Base-by-base conservation (phyloP, 1,140 invertebrate genomes). In the Calliphora vicina region DNA sequence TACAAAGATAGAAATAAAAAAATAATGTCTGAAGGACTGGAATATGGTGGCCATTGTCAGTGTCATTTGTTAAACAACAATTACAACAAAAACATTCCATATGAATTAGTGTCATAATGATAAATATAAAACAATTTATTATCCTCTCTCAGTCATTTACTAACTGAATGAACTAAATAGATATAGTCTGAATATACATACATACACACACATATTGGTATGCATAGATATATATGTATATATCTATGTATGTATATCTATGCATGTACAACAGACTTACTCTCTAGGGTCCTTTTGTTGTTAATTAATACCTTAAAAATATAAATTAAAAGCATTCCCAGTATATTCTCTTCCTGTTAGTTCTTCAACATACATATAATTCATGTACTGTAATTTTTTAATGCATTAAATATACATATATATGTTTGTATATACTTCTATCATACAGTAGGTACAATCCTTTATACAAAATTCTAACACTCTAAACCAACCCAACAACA, bases 71-170 rank as follows among this genome's bases (percentile, higher is more conserved):
- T 25, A 25, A 67, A 23, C n/a, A 23, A 67, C 20, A 67, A 67
- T 57, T 17, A 57, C 50, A 57, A 35, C 73, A 25, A 76, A 29
- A 35, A 29, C 20, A 78, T 78, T 35, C 42, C 74, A 78, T 45
- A 45, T 25, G 74, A 78, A 43, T 78, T 78, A 43, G 74, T 78
- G 74, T 45, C 35, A 43, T 45, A 43, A 78, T 78, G 74, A 78
- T 78, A 78, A 78, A 78, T 78, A 45, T 20, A 78, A 78, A 78
- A 25, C 27, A 78, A 78, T 78, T 23, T 45, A 43, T 78, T 78
- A 43, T 78, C 42, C 35, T 43, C 35, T 43, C 35, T 43, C 61
- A 67, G 9, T 74, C 72, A 27, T 35, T 74, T 29, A 25, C 20
- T 12, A 25, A 25, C 20, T 45, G 20, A 23, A 13, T 12, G 2